A percentile compares a stretch with the other conserved stretches of the same genome.
phyloP scores from a whole-genome alignment of 2,797 vertebrate species.

The Bucorvus abyssinicus region DNA sequence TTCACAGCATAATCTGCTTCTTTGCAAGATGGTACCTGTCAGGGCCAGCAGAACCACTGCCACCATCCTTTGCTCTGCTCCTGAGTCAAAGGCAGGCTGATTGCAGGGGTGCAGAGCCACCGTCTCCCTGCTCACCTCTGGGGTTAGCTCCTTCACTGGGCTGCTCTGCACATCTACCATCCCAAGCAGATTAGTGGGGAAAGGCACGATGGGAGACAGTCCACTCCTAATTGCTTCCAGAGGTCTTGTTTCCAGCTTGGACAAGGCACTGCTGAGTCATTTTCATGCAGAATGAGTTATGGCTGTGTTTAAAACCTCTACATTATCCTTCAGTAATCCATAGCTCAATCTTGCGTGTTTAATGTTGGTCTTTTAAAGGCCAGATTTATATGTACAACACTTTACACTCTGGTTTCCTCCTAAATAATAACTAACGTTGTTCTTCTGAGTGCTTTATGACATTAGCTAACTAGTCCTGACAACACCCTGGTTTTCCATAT shows the following conservation, averaged over 20 bases:
- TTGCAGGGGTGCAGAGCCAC: neutral
- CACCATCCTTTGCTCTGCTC: neutral
- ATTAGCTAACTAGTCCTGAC: conserved; percentile 53
- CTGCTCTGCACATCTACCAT: neutral
- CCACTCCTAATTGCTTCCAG: conserved; percentile 34
- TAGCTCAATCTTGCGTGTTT: neutral
- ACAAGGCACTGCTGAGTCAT: conserved; percentile 49
- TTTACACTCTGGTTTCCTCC: conserved; percentile 65
- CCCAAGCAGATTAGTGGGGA: neutral
- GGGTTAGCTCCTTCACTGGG: neutral
- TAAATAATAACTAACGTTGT: conserved; percentile 55
- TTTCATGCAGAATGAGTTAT: conserved; percentile 52
- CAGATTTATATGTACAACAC: conserved; percentile 65
- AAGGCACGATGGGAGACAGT: neutral
- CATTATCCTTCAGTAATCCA: conserved; percentile 41
- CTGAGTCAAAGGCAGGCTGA: too few species aligned
- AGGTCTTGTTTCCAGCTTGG: conserved; percentile 35
- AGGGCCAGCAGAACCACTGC: neutral
- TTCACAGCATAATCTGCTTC: neutral
- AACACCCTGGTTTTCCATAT: conserved; percentile 58
- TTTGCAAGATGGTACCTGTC: neutral
- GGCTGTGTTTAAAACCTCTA: conserved; percentile 47
- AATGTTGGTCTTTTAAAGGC: conserved; percentile 42
- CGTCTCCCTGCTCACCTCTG: fast-evolving
- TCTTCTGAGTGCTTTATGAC: conserved; percentile 61